phyloP scores from a whole-genome alignment of 2,888 invertebrate species.

The Marasmarcha lunaedactyla region DNA sequence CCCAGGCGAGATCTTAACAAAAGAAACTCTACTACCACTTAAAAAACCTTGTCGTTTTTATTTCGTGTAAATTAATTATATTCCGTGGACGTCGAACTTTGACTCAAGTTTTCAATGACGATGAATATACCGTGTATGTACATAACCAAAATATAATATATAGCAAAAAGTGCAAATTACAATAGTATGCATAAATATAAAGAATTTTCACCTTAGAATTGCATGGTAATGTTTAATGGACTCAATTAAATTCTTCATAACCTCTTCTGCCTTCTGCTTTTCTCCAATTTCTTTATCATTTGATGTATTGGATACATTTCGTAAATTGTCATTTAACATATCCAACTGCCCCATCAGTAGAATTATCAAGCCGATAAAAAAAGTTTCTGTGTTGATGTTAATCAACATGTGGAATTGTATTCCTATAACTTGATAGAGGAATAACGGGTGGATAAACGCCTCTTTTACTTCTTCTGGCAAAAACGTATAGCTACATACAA shows the following conservation, averaged over 20 bases:
- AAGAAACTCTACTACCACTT: too few relatives aligned
- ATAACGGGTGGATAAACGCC: slow-evolving; percentile 28
- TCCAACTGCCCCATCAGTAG: slow-evolving; percentile 18
- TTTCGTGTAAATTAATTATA: too few relatives aligned
- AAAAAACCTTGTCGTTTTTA: too few relatives aligned
- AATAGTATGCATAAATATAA: too few relatives aligned
- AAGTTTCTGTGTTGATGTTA: slow-evolving; percentile 35
- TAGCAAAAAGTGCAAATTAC: too few relatives aligned
- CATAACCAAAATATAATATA: too few relatives aligned
- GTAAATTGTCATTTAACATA: slow-evolving; percentile 30
- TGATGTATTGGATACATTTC: slow-evolving; percentile 17
- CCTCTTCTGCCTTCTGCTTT: not conserved
- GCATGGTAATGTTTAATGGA: not conserved
- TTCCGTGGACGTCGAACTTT: too few relatives aligned
- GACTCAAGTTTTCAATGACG: too few relatives aligned
- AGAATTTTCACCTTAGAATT: not conserved
- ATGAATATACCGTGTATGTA: too few relatives aligned
- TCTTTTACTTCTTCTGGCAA: slow-evolving; percentile 24
- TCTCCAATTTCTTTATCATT: not conserved
- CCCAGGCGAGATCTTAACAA: too few relatives aligned
- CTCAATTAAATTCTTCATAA: not conserved
- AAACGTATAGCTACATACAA: slow-evolving; percentile 34
- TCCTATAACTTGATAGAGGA: slow-evolving; percentile 32
- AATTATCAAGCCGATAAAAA: slow-evolving; percentile 20
- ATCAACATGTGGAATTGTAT: slow-evolving; percentile 32